A percentile compares a stretch with the other conserved stretches of the same genome.
These are phyloP conservation scores for Sylvicapra grimmia DNA, from an alignment of 2,113 vertebrate genomes.

Conservation along the genomic window DNA sequence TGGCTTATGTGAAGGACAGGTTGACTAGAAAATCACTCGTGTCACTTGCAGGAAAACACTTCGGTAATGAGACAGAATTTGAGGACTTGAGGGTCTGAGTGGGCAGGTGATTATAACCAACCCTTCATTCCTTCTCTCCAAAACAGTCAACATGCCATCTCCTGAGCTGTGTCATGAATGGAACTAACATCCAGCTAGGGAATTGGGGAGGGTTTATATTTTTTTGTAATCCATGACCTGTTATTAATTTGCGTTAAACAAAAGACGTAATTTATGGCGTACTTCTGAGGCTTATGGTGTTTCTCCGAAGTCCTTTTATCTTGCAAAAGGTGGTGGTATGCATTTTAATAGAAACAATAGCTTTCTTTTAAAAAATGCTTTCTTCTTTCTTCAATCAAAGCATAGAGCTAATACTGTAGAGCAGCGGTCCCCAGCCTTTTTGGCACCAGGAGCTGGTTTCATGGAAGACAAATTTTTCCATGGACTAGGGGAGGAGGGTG, in stretches of 20 bases:
- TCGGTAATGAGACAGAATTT: neutral
- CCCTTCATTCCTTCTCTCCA: neutral
- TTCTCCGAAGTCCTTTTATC: slow-evolving; percentile 9
- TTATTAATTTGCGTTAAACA: slow-evolving; percentile 45
- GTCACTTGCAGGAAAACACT: neutral
- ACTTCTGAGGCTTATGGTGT: slow-evolving; percentile 24
- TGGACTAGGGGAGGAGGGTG: neutral
- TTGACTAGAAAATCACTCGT: neutral
- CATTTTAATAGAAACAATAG: slow-evolving; percentile 7
- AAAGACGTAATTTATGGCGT: neutral
- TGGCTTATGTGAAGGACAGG: neutral
- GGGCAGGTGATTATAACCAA: neutral
- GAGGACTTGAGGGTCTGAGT: neutral
- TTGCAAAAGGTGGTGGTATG: neutral
- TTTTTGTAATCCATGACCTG: neutral
- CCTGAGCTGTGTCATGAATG: neutral
- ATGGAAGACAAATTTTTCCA: neutral
- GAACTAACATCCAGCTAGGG: rapidly evolving
- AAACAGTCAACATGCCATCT: neutral
- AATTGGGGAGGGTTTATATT: neutral
- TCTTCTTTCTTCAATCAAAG: neutral
- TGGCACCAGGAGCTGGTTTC: neutral
- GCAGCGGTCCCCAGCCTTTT: neutral
- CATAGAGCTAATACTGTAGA: neutral
- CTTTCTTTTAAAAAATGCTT: neutral